Conservation (phyloP, 2,113 vertebrate species). For the Mastomys coucha region DNA sequence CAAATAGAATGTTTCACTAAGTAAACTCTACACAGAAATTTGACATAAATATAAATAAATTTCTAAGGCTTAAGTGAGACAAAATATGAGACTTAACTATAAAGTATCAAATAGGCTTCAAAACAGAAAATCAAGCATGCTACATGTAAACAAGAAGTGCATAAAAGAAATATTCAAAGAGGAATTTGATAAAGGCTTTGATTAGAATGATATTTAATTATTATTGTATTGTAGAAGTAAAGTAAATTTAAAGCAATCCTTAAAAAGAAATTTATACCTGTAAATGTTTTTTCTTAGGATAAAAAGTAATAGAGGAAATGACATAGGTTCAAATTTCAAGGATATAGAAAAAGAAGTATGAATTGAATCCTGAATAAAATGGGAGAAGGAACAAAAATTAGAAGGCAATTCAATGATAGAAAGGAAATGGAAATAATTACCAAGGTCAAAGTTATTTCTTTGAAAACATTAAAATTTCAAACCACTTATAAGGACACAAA, state of each 20-base stretch:
- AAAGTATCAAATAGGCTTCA: not conserved
- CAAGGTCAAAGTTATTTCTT: not conserved
- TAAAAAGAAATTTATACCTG: not conserved
- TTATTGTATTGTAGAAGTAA: not conserved
- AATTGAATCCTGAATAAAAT: constrained; percentile 25
- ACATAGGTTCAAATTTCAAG: not conserved
- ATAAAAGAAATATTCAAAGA: constrained; percentile 28
- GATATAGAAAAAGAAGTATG: not conserved
- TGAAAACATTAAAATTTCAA: constrained; percentile 39
- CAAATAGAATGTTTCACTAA: constrained; percentile 9
- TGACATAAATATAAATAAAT: constrained; percentile 18
- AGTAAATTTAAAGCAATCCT: not conserved
- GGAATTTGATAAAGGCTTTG: constrained; percentile 17
- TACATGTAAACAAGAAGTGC: not conserved
- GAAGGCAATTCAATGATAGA: constrained; percentile 9
- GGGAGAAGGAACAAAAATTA: constrained; percentile 29
- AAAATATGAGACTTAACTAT: not conserved
- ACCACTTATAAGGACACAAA: not conserved
- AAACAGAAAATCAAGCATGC: constrained; percentile 32
- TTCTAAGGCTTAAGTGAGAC: not conserved
- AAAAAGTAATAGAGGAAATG: constrained; percentile 22
- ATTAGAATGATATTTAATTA: constrained; percentile 2
- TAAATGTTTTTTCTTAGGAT: not conserved
- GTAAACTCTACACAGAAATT: not conserved
- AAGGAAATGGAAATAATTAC: constrained; percentile 23